Evolutionary conservation across 1,140 invertebrate species (phyloP), one percentile per base, ranked within the genome.

Genomic region (Agraylea sexmaculata): DNA sequence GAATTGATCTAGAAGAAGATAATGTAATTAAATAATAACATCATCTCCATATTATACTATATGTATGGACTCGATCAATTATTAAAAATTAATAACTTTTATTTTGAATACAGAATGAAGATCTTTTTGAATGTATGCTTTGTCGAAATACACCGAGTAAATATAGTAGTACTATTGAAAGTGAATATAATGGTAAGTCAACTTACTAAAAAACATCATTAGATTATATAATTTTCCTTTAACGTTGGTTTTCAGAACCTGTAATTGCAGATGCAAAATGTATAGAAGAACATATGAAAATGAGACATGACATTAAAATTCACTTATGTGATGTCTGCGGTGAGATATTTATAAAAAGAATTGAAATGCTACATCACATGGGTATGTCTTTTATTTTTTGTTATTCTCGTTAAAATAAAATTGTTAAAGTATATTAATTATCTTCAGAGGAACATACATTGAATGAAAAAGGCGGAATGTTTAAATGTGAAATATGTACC

Each of bases 291-390:
- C 80, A 83, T 51, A 58, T 82, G 51, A 74, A 73, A 53, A 51
- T 50, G 0, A 52, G 49, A 0, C 81, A 85, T 51, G 69, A 74
- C 19, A 55, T 69, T 1, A 63, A 74, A 1, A 46, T 84, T 3
- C 81, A 82, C 53, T 74, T 83, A 41, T 86, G 83, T 47, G 74
- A 78, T 39, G 58, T 77, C 12, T 86, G 83, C 53, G 77, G 77
- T 0, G 57, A 69, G 30, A 70, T 77, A 38, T 75, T 82, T 49
- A 52, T 68, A 28, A 75, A 74, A 47, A 62, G 75, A 41, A 71
- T 65, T 17, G 73, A 78, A 42, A 59, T 83, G 2, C 71, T 70
- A 1, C 51, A 64, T 17, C 81, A 86, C 56, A 53, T 82, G 3
- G 66, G 63, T 65, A 12, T 16, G 7, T 34, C 11, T 34, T 16